These are phyloP conservation scores for Mesocricetus auratus DNA, from an alignment of 2,113 vertebrate genomes.

Conservation along the genomic window DNA sequence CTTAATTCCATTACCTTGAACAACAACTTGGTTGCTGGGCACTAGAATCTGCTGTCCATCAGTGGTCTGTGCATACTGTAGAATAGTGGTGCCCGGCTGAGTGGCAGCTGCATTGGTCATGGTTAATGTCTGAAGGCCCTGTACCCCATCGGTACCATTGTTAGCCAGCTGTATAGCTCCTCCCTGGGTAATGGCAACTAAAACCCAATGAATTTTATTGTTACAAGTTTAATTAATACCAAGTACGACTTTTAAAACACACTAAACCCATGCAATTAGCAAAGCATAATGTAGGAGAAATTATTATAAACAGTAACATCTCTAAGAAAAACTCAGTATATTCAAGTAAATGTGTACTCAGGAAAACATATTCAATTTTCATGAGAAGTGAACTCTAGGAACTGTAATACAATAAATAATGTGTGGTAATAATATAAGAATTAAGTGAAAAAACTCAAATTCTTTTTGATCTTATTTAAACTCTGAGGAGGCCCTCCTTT, in stretches of 20 bases:
- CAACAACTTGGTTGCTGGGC: constrained; percentile 99
- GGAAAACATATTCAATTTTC: constrained; percentile 45
- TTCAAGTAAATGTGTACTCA: constrained; percentile 34
- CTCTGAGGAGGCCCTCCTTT: constrained; percentile 1
- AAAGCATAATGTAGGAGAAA: constrained; percentile 49
- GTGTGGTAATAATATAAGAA: neutral
- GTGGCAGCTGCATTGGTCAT: constrained; percentile 95
- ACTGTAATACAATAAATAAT: constrained; percentile 44
- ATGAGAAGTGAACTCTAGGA: constrained; percentile 16
- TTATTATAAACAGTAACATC: constrained; percentile 38
- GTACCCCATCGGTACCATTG: constrained; percentile 97
- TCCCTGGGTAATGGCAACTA: constrained; percentile 99
- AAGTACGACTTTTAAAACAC: constrained; percentile 65
- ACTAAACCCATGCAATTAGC: constrained; percentile 62
- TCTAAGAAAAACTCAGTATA: constrained; percentile 38
- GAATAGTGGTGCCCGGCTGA: constrained; percentile 96
- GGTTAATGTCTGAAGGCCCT: constrained; percentile 96
- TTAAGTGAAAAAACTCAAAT: constrained; percentile 38
- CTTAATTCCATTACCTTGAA: constrained; percentile 93
- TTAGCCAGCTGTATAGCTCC: constrained; percentile 98
- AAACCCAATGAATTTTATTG: constrained; percentile 74
- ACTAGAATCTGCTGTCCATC: constrained; percentile 99
- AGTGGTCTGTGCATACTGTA: constrained; percentile 98
- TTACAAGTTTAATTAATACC: constrained; percentile 76
- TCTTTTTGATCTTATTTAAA: constrained; percentile 46